Evolutionary conservation across 2,797 vertebrate genomes (phyloP).

Genomic region (Pangasius sanitwongsei): DNA sequence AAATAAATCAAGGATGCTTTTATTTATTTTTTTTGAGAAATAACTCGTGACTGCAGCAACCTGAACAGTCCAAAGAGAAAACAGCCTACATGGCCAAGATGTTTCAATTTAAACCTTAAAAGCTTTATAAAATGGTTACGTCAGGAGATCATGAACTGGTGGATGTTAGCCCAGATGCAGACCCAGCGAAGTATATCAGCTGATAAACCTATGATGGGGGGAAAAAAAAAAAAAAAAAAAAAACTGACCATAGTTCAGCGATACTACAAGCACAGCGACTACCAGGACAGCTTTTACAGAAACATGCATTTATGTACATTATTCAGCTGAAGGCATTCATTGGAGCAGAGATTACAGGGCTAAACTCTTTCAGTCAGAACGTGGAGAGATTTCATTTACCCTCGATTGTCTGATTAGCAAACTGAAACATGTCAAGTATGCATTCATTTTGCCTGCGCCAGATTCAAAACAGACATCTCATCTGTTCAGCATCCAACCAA

Average conservation of each 20-base stretch:
- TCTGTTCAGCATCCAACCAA: not conserved
- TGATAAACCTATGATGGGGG: not conserved
- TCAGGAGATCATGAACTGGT: not conserved
- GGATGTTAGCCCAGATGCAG: not conserved
- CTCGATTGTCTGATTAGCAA: not conserved
- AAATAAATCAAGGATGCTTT: not conserved
- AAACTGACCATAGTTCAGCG: not conserved
- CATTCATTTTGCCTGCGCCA: not conserved
- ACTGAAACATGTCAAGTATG: not conserved
- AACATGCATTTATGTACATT: not conserved
- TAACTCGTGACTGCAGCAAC: not conserved
- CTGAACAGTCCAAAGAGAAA: not conserved
- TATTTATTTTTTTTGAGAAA: not conserved
- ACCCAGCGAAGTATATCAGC: not conserved
- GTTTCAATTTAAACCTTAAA: not conserved
- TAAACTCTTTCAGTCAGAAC: not conserved
- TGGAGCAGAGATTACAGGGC: not conserved
- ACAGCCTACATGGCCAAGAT: not conserved
- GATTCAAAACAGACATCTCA: not conserved
- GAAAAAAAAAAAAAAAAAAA: not conserved
- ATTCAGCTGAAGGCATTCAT: not conserved
- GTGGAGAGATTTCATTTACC: not conserved
- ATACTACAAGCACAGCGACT: not conserved
- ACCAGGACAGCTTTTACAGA: not conserved
- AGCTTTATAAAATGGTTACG: not conserved